Evolutionary conservation across 2,113 vertebrate species (phyloP).

Genomic region (Cranoglanis bouderius): DNA sequence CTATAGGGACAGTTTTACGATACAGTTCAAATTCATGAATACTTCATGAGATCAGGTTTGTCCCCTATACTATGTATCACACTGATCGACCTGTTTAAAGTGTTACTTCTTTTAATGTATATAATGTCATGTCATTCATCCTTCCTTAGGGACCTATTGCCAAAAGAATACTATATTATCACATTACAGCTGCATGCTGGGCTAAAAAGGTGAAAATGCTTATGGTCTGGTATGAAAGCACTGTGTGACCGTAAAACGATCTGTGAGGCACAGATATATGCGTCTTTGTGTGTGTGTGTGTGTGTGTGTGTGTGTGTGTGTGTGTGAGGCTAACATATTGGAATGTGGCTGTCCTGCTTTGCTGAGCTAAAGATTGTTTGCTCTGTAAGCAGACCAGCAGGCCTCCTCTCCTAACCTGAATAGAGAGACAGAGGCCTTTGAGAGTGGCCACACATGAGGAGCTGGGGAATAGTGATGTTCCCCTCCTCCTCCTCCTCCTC

Average conservation of each 20-base stretch:
- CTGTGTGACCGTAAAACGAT: background rate
- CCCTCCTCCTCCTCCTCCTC: background rate
- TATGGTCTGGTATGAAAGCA: background rate
- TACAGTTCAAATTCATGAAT: background rate
- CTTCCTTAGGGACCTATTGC: background rate
- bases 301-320: constrained; percentile 37
- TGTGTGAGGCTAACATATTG: constrained; percentile 56
- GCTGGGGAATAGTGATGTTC: constrained; percentile 38
- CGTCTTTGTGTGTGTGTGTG: constrained; percentile 38
- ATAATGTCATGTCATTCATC: background rate
- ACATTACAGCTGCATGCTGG: constrained; percentile 4
- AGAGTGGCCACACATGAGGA: constrained; percentile 51
- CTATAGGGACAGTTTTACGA: background rate
- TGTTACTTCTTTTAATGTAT: background rate
- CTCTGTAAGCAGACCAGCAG: constrained; percentile 56
- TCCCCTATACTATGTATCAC: background rate
- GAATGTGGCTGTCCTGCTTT: constrained; percentile 64
- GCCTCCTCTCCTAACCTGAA: constrained; percentile 59
- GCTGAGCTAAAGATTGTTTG: constrained; percentile 64
- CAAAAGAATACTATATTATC: background rate
- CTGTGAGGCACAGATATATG: constrained; percentile 20
- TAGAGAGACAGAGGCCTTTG: constrained; percentile 62
- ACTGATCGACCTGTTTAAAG: background rate
- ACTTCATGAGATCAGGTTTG: background rate
- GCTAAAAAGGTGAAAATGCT: background rate